Base-by-base conservation (phyloP, 2,888 invertebrate species). In the Seira sanloemensis region DNA sequence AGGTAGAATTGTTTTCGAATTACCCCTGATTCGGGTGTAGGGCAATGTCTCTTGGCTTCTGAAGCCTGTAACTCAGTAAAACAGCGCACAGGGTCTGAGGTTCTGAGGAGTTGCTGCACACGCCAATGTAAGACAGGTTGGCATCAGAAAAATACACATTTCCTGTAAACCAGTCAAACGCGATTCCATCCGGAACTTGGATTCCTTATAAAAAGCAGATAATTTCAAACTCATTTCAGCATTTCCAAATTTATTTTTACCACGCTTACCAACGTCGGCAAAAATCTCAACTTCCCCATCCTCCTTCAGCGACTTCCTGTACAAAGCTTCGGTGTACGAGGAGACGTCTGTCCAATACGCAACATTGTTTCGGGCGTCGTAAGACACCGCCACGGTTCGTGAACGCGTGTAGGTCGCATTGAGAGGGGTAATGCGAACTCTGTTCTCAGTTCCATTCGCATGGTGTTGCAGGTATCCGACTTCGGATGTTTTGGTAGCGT, bases 111-210 rank as follows among this genome's bases (percentile, higher is more conserved):
- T 92, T 92, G 0, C 92, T 93, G 89, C 97, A 97, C 1, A 94
- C 96, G 0, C 94, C 95, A 85, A 97, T 95, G 90, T 94, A 94
- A 18, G 94, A 93, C 88, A 94, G 92, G 50, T 93, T 93, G 0
- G 94, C 93, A 90, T 97, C 97, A 1, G 95, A 95, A 90, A 97
- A 96, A 91, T 97, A 97, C 58, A 97, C 93, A 90, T 96, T 96
- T 0, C 94, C 93, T 0, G 95, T 96, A 5, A 95, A 90, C 94
- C 94, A 95, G 91, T 96, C 96, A 23, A 96, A 92, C 0, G 95
- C 94, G 77, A 97, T 91, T 88, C 95, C 95, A 85, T 96, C 96
- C 0, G 96, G 95, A 2, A 93, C 96, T 96, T 86, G 69, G 21
- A 65, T 18, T 12, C 2, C n/a, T 69, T 25, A 25, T 25, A 69